phyloP scores from a whole-genome alignment of 2,797 vertebrate species.

The Adelosebastes latens region DNA sequence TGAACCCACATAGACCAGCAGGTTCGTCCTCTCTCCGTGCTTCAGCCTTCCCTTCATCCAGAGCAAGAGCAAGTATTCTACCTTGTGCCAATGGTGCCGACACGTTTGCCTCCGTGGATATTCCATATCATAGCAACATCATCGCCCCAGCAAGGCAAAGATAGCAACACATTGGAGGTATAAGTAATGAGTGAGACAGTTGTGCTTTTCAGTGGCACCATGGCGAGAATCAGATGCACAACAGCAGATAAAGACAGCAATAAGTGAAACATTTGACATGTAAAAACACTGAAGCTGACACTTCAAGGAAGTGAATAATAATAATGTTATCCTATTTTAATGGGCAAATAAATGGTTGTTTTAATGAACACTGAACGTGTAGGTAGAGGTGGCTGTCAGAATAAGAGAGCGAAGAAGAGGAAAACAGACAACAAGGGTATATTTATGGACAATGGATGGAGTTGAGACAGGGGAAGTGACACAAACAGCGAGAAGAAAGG shows the following conservation, averaged over 20 bases:
- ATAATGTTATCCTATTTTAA: not conserved
- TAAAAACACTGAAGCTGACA: not conserved
- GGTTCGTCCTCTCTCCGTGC: not conserved
- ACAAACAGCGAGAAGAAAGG: not conserved
- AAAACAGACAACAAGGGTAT: not conserved
- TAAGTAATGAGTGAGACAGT: not conserved
- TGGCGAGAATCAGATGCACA: not conserved
- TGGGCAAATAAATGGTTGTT: not conserved
- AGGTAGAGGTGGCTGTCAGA: not conserved
- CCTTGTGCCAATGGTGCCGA: not conserved
- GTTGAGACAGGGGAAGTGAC: not conserved
- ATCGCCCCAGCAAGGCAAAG: not conserved
- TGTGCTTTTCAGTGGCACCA: not conserved
- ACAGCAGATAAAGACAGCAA: not conserved
- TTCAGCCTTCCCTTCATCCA: not conserved
- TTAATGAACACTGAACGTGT: constrained; percentile 1
- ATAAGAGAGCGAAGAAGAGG: not conserved
- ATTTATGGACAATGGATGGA: not conserved
- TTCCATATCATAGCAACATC: not conserved
- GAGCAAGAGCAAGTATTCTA: not conserved
- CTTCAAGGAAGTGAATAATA: not conserved
- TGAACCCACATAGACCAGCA: not conserved
- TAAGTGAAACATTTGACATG: not conserved
- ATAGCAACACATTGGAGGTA: not conserved
- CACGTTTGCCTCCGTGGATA: not conserved